Percentiles rank a stretch among this genome's conserved stretches.
phyloP scores from a whole-genome alignment of 2,797 vertebrate genomes.

The Bovichtus diacanthus region DNA sequence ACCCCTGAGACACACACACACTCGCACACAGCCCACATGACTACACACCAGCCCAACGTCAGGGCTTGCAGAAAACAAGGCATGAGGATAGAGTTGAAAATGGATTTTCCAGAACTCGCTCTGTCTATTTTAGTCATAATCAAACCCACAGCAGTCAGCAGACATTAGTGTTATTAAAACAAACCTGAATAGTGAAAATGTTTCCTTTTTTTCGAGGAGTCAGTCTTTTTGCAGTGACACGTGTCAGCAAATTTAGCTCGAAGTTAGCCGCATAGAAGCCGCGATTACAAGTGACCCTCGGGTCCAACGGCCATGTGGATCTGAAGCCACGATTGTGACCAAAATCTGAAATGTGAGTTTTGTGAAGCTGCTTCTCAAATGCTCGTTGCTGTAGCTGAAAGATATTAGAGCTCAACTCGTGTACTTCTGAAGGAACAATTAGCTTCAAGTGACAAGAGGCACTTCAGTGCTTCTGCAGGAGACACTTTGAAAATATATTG shows the following conservation, averaged over 20 bases:
- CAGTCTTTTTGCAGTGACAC: neutral
- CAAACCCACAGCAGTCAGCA: conserved; percentile 8
- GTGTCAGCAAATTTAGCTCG: neutral
- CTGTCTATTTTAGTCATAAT: conserved; percentile 26
- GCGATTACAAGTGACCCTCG: no score
- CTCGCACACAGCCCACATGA: conserved; percentile 48
- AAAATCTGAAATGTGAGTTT: no score
- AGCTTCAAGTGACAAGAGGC: neutral
- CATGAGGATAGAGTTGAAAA: conserved; percentile 9
- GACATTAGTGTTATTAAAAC: neutral
- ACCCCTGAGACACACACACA: conserved; percentile 59
- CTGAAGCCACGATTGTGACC: no score
- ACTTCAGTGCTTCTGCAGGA: neutral
- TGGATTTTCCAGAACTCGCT: conserved; percentile 45
- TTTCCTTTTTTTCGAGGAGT: conserved; percentile 13
- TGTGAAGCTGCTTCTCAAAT: no score
- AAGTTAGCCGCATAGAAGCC: neutral
- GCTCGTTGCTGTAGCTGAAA: neutral
- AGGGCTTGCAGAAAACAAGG: conserved; percentile 10
- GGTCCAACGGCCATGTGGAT: no score
- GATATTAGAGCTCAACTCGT: no score
- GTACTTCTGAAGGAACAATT: neutral
- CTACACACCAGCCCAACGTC: conserved; percentile 54
- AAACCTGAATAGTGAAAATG: neutral
- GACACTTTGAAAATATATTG: neutral